Conservation (phyloP, 2,113 vertebrate genomes). For the Apaloderma vittatum region DNA sequence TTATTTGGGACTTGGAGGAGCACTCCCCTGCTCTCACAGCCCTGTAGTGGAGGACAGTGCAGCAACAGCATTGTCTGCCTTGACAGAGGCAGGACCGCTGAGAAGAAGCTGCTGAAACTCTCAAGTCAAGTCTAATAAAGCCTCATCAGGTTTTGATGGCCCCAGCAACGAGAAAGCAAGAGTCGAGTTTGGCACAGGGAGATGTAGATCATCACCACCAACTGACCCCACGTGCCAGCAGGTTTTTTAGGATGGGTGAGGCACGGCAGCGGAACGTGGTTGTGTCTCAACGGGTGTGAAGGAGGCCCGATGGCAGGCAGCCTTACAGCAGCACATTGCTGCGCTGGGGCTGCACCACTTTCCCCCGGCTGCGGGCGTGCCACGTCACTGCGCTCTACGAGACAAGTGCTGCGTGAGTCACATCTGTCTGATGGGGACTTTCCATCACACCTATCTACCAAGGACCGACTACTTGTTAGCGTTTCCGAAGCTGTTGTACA, state of each 20-base stretch:
- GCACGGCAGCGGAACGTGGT: not conserved
- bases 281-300: fast-evolving
- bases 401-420: not conserved
- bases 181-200: not conserved
- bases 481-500: not conserved
- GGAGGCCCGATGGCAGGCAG: not conserved
- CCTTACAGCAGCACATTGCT: not conserved
- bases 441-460: not conserved
- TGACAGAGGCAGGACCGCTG: not conserved
- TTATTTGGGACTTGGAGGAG: not conserved
- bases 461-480: fast-evolving
- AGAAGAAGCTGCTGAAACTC: not conserved
- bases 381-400: fast-evolving
- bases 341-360: fast-evolving
- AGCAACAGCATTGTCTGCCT: not conserved
- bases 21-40: not conserved
- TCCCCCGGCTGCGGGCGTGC: fast-evolving
- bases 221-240: not conserved
- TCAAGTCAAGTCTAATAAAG: not conserved
- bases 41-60: not conserved
- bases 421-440: not conserved
- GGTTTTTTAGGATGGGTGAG: not conserved
- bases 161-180: fast-evolving
- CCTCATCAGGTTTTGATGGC: not conserved
- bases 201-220: not conserved